Evolutionary conservation across 2,113 vertebrate genomes (phyloP), one percentile per base, ranked within the genome.

Genomic region (Pygathrix nemaeus): DNA sequence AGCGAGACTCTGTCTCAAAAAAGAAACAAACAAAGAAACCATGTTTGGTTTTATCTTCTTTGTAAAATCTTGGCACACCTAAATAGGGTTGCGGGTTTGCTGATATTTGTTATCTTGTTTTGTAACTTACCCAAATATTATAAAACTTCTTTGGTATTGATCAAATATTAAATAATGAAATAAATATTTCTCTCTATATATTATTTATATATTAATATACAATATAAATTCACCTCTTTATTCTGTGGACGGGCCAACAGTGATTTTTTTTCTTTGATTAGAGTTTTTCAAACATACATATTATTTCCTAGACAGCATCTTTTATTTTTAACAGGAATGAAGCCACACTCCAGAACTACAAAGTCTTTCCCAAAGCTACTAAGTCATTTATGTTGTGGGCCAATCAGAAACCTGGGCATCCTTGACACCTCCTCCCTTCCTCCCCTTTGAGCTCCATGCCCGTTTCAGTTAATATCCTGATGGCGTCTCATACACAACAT

Each of bases 21-120:
- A 30, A 64, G 61, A 64, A 64, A 64, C 59, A 59, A 25, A 59
- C 61, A 32, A 64, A 14, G 61, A 64, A 30, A 12, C 61, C 27
- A 70, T 50, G 8, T 72, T 94, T 85, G 64, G n/a, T 84, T 55
- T 95, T 95, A 64, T 82, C 32, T 87, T 64, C 55, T 92, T 92
- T 81, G 20, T 1, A 88, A 94, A 90, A 45, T 38, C 48, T 68
- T 59, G 50, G 82, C 27, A 25, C 50, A 75, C 59, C 35, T 88
- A 84, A 88, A 23, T 64, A 64, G 16, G 30, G n/a, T 61, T 48
- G 1, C 59, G 13, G 73, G 35, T 81, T 85, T 75, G 30, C 38
- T 91, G 23, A 6, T 45, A 40, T 78, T 93, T 68, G 81, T 89
- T 89, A 93, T 78, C 43, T 94, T 88, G 32, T 43, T 96, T 89